These are phyloP conservation scores for Carlito syrichta DNA, from an alignment of 2,113 vertebrate species.

Conservation along the genomic window DNA sequence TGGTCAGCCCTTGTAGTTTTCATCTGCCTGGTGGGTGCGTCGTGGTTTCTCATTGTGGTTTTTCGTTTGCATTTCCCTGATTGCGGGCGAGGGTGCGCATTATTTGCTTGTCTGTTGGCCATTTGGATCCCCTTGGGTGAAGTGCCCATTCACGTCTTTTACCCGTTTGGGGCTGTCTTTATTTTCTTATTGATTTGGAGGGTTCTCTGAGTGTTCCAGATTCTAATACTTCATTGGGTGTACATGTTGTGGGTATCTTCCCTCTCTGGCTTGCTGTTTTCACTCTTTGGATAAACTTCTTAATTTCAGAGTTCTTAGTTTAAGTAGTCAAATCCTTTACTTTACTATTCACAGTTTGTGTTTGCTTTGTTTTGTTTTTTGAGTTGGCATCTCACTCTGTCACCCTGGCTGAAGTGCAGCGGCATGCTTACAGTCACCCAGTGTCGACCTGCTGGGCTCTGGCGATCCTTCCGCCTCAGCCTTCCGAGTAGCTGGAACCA, in stretches of 20 bases:
- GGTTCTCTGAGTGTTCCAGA: not conserved
- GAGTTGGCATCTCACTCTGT: no score
- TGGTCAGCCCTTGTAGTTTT: rapidly evolving
- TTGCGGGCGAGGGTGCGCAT: not conserved
- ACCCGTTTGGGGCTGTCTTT: not conserved
- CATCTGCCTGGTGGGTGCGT: not conserved
- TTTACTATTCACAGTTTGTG: not conserved
- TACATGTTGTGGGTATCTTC: not conserved
- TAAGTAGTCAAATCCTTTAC: not conserved
- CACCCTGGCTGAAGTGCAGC: no score
- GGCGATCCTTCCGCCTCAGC: no score
- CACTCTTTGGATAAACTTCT: not conserved
- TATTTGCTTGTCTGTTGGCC: not conserved
- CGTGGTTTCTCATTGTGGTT: not conserved
- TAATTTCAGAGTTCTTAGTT: not conserved
- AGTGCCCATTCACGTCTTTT: not conserved
- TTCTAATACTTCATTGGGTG: not conserved
- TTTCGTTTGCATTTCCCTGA: no score
- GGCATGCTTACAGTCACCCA: no score
- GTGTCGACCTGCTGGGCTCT: no score
- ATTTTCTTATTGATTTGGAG: not conserved
- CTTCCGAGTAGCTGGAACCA: no score
- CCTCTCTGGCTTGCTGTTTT: not conserved
- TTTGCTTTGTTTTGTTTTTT: no score
- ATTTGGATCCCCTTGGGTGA: not conserved